Base-by-base conservation (phyloP, 2,888 invertebrate species). In the Synergus itoensis region DNA sequence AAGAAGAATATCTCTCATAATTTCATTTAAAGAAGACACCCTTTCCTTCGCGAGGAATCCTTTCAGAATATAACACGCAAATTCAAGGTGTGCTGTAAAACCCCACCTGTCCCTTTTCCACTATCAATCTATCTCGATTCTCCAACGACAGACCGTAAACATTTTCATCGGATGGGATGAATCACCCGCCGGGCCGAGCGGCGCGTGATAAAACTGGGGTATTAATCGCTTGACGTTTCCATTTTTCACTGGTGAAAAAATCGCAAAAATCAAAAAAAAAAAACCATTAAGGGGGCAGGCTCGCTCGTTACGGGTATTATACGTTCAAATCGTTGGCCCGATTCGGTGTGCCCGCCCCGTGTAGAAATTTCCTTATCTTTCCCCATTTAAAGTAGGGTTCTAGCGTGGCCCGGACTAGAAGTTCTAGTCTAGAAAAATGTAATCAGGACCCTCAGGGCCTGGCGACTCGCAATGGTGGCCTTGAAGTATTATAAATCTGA, bases 191-290 rank as follows among this genome's bases (percentile, higher is more conserved):
- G n/a, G n/a, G n/a, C n/a, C n/a, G n/a, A 11, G 16, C 53, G 73
- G 36, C 73, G 36, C 45, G 73, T 73, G 73, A 73, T 73, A 73
- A 45, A 73, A 73, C 73, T 73, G 48, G 9, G 16, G 73, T 73
- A 53, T 73, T 53, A 73, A 73, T 73, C 45, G 73, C 73, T 53
- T 53, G 53, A 73, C 48, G 36, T 73, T 73, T 53, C 53, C 48
- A 73, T 73, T 73, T 53, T 73, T 73, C 48, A 73, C 45, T 1
- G 48, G 9, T 53, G 36, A 48, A 28, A 48, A 73, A 73, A 48
- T 28, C 36, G 28, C 2, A 28, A 28, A 28, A 28, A 2, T 3
- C 28, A 3, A 28, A 3, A 28, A 28, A 28, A 28, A 28, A 28
- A 3, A 2, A 9, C 48, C 73, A 73, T 36, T 73, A 53, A 48